Evolutionary conservation across 2,888 invertebrate genomes (phyloP).

Genomic region (Volucella zonaria): DNA sequence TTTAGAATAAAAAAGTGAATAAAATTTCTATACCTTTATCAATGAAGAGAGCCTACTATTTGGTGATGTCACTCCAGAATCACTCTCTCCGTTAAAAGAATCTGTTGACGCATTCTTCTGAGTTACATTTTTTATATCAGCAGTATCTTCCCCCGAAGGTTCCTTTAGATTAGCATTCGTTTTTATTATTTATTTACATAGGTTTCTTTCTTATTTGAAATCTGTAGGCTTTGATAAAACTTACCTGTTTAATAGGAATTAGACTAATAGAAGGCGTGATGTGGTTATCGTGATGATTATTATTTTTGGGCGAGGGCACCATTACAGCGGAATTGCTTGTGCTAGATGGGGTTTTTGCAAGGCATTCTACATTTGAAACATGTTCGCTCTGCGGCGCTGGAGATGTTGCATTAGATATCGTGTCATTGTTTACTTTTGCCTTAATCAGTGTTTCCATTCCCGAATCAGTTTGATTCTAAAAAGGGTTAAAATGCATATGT

Average conservation of each 20-base stretch:
- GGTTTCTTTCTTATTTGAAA: neutral
- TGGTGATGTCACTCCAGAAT: constrained; percentile 83
- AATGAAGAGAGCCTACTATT: constrained; percentile 89
- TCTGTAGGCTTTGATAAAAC: constrained; percentile 31
- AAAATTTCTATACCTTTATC: constrained; percentile 85
- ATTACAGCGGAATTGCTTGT: constrained; percentile 76
- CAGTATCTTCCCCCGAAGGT: constrained; percentile 77
- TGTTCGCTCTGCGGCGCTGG: constrained; percentile 85
- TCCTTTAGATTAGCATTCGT: constrained; percentile 75
- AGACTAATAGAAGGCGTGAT: constrained; percentile 93
- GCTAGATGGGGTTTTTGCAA: constrained; percentile 79
- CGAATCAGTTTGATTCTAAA: constrained; percentile 46
- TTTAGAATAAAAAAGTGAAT: too few species aligned
- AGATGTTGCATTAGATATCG: constrained; percentile 78
- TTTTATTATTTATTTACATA: neutral
- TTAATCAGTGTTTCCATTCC: constrained; percentile 35
- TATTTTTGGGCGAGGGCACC: constrained; percentile 76
- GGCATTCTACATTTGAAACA: constrained; percentile 77
- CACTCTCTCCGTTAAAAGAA: constrained; percentile 81
- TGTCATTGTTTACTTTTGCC: constrained; percentile 47
- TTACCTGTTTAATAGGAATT: constrained; percentile 92
- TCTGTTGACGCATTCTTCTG: constrained; percentile 76
- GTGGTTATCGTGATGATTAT: constrained; percentile 82
- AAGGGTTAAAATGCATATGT: constrained; percentile 20
- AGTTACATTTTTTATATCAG: constrained; percentile 67